A percentile compares a stretch with the other conserved stretches of the same genome.
Evolutionary conservation across 2,113 vertebrate genomes (phyloP).

Genomic region (Channa argus): DNA sequence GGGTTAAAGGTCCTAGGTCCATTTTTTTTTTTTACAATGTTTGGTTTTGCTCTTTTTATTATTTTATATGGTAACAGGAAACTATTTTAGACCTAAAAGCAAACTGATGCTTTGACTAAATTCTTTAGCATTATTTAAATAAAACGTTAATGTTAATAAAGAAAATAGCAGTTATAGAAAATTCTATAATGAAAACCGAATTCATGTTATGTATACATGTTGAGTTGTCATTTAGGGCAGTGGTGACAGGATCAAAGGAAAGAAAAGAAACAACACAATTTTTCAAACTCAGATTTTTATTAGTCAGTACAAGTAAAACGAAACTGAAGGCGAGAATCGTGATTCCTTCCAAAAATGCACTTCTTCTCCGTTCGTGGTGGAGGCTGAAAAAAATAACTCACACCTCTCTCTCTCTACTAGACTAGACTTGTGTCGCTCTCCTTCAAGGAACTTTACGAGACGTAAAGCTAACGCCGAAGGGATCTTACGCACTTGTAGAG

Average conservation of each 20-base stretch:
- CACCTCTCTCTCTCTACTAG: neutral
- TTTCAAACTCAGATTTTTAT: slow-evolving; percentile 84
- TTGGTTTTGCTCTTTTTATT: too few relatives aligned
- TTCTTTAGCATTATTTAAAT: neutral
- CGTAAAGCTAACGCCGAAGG: slow-evolving; percentile 37
- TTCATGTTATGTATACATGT: neutral
- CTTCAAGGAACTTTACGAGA: slow-evolving; percentile 52
- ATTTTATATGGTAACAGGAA: neutral
- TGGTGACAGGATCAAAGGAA: slow-evolving; percentile 28
- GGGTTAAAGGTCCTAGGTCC: neutral
- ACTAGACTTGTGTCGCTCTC: slow-evolving; percentile 24
- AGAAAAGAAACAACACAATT: slow-evolving; percentile 49
- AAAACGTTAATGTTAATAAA: too few relatives aligned
- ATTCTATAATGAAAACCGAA: neutral
- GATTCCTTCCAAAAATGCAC: slow-evolving; percentile 65
- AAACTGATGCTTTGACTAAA: neutral
- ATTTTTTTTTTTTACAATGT: too few relatives aligned
- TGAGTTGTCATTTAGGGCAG: neutral
- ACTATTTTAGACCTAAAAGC: neutral
- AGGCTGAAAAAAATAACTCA: slow-evolving; percentile 44
- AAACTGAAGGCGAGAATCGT: slow-evolving; percentile 72
- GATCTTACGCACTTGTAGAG: slow-evolving; percentile 38
- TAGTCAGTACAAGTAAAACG: slow-evolving; percentile 82
- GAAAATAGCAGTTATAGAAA: neutral
- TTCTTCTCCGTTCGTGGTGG: slow-evolving; percentile 51